These are phyloP conservation scores for Dryadula phaetusa DNA, from an alignment of 2,888 invertebrate genomes.

Conservation along the genomic window DNA sequence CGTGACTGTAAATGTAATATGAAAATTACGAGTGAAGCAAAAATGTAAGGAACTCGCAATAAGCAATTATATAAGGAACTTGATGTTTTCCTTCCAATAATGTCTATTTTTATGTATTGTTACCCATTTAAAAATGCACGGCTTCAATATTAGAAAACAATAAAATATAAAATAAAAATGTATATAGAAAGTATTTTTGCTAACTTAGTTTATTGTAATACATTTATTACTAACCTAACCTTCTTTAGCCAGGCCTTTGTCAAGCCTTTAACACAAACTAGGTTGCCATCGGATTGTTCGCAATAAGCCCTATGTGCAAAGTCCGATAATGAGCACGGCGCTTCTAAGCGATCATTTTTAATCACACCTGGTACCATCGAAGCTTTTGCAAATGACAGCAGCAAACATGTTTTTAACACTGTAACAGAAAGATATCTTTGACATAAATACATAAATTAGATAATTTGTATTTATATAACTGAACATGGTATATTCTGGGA, in stretches of 20 bases:
- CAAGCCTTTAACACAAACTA: conserved; percentile 64
- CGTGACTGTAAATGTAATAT: conserved; percentile 51
- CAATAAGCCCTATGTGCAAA: conserved; percentile 57
- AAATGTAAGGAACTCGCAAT: too few relatives aligned
- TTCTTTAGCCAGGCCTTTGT: conserved; percentile 60
- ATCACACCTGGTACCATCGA: conserved; percentile 60
- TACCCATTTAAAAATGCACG: too few relatives aligned
- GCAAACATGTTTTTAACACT: conserved; percentile 47
- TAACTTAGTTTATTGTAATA: not conserved
- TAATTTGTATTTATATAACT: too few relatives aligned
- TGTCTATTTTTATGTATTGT: too few relatives aligned
- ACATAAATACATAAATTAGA: too few relatives aligned
- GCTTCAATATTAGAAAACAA: too few relatives aligned
- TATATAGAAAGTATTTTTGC: not conserved
- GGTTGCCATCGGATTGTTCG: conserved; percentile 49
- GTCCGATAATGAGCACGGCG: conserved; percentile 61
- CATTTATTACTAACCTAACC: conserved; percentile 56
- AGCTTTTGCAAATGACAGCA: conserved; percentile 54
- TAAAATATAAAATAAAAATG: not conserved
- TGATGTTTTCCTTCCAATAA: too few relatives aligned
- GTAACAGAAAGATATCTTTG: conserved; percentile 46
- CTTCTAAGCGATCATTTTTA: conserved; percentile 50
- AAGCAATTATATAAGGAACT: too few relatives aligned
- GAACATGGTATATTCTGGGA: too few relatives aligned
- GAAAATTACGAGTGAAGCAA: not conserved